A percentile compares a stretch with the other conserved stretches of the same genome.
phyloP scores from a whole-genome alignment of 2,888 invertebrate species.

The Stenodema calcarata region DNA sequence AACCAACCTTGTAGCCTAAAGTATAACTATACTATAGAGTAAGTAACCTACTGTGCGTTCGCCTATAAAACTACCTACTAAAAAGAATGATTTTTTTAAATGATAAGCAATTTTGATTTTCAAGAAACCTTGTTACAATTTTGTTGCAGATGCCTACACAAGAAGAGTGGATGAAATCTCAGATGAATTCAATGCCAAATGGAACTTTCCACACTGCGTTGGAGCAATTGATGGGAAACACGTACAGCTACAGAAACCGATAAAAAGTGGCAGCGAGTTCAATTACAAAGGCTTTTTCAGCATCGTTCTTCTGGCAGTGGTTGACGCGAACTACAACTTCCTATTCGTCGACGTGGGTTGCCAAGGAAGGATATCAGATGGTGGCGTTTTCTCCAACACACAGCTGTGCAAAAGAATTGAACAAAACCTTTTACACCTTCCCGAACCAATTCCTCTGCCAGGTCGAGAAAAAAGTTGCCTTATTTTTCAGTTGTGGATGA shows the following conservation, averaged over 20 bases:
- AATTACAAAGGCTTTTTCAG: conserved; percentile 32
- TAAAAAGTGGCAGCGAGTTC: neutral
- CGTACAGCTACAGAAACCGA: neutral
- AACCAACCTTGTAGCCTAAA: too few relatives aligned
- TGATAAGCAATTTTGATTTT: too few relatives aligned
- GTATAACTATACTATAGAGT: too few relatives aligned
- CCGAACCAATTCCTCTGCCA: too few relatives aligned
- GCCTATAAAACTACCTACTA: too few relatives aligned
- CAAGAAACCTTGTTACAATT: too few relatives aligned
- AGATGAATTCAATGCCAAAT: neutral
- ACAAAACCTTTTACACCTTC: conserved; percentile 42
- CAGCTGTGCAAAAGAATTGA: conserved; percentile 44
- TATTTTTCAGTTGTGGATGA: conserved; percentile 56
- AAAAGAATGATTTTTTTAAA: too few relatives aligned
- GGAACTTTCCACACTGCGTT: conserved; percentile 34
- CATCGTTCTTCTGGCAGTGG: conserved; percentile 56
- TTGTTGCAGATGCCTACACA: too few relatives aligned
- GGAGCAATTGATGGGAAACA: conserved; percentile 43
- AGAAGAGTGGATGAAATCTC: conserved; percentile 6
- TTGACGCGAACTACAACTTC: conserved; percentile 58
- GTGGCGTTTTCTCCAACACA: conserved; percentile 54
- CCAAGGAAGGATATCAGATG: conserved; percentile 58
- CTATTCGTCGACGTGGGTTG: conserved; percentile 58
- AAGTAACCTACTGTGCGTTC: too few relatives aligned
- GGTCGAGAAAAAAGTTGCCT: conserved; percentile 44